Conservation (phyloP, 2,113 vertebrate species). For the Electrona antarctica region DNA sequence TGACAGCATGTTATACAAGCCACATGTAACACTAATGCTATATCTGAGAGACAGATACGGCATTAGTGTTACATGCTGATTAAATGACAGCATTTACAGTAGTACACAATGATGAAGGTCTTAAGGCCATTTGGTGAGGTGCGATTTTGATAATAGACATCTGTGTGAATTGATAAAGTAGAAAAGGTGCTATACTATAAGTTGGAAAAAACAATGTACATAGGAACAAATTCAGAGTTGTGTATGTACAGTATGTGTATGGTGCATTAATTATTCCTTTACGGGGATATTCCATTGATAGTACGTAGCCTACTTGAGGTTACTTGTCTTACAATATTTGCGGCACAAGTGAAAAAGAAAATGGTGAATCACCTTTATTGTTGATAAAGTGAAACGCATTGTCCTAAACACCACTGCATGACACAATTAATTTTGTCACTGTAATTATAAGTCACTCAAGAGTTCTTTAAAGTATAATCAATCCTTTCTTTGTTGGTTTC, state of each 20-base stretch:
- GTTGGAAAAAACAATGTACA: not conserved
- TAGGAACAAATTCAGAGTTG: not conserved
- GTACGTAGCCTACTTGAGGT: too few species aligned
- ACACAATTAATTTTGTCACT: too few species aligned
- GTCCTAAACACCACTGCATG: too few species aligned
- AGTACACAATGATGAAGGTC: not conserved
- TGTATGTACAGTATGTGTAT: not conserved
- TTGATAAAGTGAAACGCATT: too few species aligned
- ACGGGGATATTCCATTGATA: too few species aligned
- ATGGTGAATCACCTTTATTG: too few species aligned
- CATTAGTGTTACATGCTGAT: conserved; percentile 6
- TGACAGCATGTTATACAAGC: conserved; percentile 7
- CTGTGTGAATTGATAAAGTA: not conserved
- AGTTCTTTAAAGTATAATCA: too few species aligned
- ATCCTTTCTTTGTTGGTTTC: too few species aligned
- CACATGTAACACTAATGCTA: conserved; percentile 15
- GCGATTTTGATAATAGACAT: not conserved
- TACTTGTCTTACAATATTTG: too few species aligned
- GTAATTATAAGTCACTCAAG: too few species aligned
- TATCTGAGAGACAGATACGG: conserved; percentile 16
- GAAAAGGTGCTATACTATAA: not conserved
- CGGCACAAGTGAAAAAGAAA: too few species aligned
- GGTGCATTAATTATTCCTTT: not conserved
- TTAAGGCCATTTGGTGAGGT: not conserved
- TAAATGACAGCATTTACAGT: not conserved